A percentile compares a stretch with the other conserved stretches of the same genome.
Conservation (phyloP, 2,888 invertebrate genomes). For the Choreutis nemorana region DNA sequence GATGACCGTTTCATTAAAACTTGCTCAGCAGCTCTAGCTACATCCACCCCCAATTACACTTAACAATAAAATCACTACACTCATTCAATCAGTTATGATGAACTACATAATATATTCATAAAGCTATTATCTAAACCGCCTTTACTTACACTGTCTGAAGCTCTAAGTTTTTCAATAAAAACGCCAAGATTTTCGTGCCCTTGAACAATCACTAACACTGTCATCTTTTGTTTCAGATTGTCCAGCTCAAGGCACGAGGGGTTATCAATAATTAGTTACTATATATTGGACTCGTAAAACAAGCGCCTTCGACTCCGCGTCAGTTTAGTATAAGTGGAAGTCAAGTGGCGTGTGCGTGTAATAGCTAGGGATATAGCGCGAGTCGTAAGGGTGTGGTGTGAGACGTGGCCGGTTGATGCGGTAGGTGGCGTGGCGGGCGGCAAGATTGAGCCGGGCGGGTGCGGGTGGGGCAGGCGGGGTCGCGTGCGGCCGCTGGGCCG, state of each 20-base stretch:
- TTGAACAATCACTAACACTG: no score
- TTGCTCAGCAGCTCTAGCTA: constrained; percentile 16
- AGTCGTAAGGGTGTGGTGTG: constrained; percentile 1
- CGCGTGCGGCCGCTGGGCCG: constrained; percentile 59
- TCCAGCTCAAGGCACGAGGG: constrained; percentile 27
- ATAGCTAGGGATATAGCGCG: constrained; percentile 8
- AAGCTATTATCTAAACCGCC: no score
- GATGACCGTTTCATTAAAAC: constrained; percentile 44
- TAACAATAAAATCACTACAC: constrained; percentile 32
- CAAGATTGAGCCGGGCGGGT: constrained; percentile 62
- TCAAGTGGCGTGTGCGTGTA: constrained; percentile 14
- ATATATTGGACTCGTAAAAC: no score
- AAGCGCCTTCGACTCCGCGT: constrained; percentile 35
- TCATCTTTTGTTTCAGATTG: constrained; percentile 58
- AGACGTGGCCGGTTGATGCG: constrained; percentile 9
- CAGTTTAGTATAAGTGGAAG: constrained; percentile 29
- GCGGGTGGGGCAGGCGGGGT: constrained; percentile 62
- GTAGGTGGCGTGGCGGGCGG: constrained; percentile 24
- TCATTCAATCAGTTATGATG: no score
- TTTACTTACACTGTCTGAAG: no score
- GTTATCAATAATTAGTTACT: no score
- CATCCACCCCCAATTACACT: constrained; percentile 28
- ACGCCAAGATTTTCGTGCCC: no score
- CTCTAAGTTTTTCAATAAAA: no score
- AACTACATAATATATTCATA: no score